A percentile compares a stretch with the other conserved stretches of the same genome.
These are phyloP conservation scores for Tetragnatha versicolor DNA, from an alignment of 1,140 invertebrate genomes.

Conservation along the genomic window DNA sequence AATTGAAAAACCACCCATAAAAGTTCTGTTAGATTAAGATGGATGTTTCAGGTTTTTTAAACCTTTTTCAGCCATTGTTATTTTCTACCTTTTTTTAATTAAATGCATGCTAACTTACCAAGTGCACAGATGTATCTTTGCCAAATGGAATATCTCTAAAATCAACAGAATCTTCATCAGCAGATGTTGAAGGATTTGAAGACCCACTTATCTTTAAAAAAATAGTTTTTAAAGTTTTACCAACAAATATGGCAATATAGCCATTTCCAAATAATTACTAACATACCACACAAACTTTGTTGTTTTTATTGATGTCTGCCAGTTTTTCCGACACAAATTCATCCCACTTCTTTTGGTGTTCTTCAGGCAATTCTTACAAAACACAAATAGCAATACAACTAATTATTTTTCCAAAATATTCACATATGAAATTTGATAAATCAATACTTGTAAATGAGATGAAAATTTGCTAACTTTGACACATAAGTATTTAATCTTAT, in stretches of 20 bases:
- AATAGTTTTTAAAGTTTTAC: neutral
- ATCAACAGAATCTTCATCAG: constrained; percentile 68
- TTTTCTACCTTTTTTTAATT: no score
- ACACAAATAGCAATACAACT: neutral
- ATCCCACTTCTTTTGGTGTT: constrained; percentile 70
- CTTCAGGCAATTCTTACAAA: constrained; percentile 67
- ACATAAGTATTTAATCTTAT: no score
- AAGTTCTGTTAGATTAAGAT: no score
- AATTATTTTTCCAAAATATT: neutral
- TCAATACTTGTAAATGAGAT: no score
- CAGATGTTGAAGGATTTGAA: constrained; percentile 65
- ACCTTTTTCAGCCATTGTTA: no score
- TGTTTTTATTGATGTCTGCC: constrained; percentile 71
- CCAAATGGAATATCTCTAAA: constrained; percentile 68
- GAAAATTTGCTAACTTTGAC: no score
- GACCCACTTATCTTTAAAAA: constrained; percentile 61
- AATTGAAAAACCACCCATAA: no score
- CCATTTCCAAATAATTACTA: neutral
- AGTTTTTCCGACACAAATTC: constrained; percentile 70
- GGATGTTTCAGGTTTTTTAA: no score
- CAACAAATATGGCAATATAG: neutral
- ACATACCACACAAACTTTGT: constrained; percentile 67
- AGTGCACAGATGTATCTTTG: constrained; percentile 69
- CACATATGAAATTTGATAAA: no score
- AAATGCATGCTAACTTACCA: no score